Conservation (phyloP, 2,113 vertebrate genomes). For the Chinchilla lanigera region DNA sequence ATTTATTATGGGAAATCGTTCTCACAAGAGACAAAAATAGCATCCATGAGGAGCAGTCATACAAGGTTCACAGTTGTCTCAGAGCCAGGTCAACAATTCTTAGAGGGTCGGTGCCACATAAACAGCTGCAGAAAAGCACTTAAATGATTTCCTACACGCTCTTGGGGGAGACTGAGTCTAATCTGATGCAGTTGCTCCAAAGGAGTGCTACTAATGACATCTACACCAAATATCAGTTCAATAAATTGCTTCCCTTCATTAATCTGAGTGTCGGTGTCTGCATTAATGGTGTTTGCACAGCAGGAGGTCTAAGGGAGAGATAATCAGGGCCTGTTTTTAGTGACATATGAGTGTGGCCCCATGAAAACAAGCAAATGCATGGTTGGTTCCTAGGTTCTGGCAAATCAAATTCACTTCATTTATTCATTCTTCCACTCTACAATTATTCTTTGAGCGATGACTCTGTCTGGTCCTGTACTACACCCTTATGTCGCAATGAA, state of each 20-base stretch:
- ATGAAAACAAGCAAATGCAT: conserved; percentile 34
- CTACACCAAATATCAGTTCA: conserved; percentile 78
- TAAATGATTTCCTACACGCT: conserved; percentile 72
- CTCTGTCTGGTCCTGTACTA: background rate
- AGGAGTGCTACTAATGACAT: conserved; percentile 65
- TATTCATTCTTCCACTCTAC: conserved; percentile 3
- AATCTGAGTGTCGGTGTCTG: conserved; percentile 69
- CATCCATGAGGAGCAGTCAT: conserved; percentile 37
- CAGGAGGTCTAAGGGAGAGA: conserved; percentile 63
- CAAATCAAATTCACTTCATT: conserved; percentile 18
- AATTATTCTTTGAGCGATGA: background rate
- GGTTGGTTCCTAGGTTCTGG: background rate
- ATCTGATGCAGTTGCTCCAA: conserved; percentile 50
- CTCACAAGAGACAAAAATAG: conserved; percentile 53
- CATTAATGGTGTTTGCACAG: conserved; percentile 69
- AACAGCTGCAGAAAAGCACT: conserved; percentile 57
- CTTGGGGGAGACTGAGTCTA: conserved; percentile 58
- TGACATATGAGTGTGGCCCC: conserved; percentile 42
- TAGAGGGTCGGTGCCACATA: conserved; percentile 5
- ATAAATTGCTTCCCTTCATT: conserved; percentile 79
- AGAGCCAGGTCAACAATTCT: conserved; percentile 18
- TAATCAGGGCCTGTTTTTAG: conserved; percentile 58
- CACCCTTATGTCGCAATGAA: background rate
- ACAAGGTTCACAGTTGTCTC: conserved; percentile 27
- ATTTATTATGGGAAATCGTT: conserved; percentile 54